Percentiles rank a stretch among this genome's conserved stretches.
phyloP scores from a whole-genome alignment of 1,140 invertebrate genomes.

The Drosophila nasuta region DNA sequence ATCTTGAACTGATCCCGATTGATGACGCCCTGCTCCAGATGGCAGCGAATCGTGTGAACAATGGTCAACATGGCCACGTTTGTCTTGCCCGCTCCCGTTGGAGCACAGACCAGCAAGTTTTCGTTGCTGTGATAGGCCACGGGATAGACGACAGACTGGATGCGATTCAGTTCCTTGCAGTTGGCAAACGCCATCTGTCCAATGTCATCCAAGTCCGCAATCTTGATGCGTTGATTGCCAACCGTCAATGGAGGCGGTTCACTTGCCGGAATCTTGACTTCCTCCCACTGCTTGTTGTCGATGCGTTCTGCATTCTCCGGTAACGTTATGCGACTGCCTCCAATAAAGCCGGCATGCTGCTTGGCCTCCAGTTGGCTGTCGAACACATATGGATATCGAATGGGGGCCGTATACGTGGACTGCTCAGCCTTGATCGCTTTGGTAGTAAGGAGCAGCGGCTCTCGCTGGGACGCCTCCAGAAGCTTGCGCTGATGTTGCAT shows the following conservation, averaged over 20 bases:
- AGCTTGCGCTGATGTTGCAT: slow-evolving; percentile 85
- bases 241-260: slow-evolving; percentile 88
- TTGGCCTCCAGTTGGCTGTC: slow-evolving; percentile 90
- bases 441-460: slow-evolving; percentile 84
- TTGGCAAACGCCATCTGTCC: slow-evolving; percentile 95
- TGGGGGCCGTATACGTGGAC: slow-evolving; percentile 37
- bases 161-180: slow-evolving; percentile 94
- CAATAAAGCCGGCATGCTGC: slow-evolving; percentile 90
- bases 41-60: slow-evolving; percentile 94
- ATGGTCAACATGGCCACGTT: slow-evolving; percentile 98
- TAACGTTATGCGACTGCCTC: slow-evolving; percentile 91
- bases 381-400: slow-evolving; percentile 94
- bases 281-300: slow-evolving; percentile 91
- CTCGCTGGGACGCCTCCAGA: slow-evolving; percentile 74
- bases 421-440: slow-evolving; percentile 60
- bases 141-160: slow-evolving; percentile 98
- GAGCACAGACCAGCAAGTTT: slow-evolving; percentile 98
- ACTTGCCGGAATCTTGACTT: slow-evolving; percentile 94
- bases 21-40: slow-evolving; percentile 92
- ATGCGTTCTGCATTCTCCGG: slow-evolving; percentile 91
- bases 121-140: slow-evolving; percentile 98
- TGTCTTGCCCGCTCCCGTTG: slow-evolving; percentile 98
- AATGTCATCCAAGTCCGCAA: slow-evolving; percentile 92
- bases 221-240: slow-evolving; percentile 89
- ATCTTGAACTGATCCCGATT: slow-evolving; percentile 98